Conservation (phyloP, 2,113 vertebrate genomes). For the Cathartes aura region DNA sequence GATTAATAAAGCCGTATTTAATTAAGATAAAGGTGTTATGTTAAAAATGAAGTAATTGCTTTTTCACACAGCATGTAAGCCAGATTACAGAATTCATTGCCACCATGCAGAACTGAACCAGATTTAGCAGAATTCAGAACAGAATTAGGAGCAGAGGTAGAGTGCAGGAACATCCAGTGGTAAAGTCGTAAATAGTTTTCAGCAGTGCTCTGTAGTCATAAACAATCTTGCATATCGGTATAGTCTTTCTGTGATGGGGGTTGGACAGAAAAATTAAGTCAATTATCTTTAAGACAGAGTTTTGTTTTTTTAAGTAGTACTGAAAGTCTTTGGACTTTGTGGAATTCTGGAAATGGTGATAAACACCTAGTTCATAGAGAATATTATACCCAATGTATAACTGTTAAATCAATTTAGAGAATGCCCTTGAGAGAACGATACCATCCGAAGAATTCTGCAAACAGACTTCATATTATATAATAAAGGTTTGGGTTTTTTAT, state of each 20-base stretch:
- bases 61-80: not conserved
- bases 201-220: not conserved
- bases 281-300: not conserved
- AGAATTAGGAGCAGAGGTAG: not conserved
- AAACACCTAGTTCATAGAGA: not conserved
- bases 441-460: not conserved
- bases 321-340: not conserved
- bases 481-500: not conserved
- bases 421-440: not conserved
- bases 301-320: not conserved
- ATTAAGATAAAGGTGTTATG: not conserved
- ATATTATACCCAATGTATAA: not conserved
- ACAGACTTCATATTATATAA: not conserved
- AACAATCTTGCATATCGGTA: fast-evolving
- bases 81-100: not conserved
- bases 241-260: not conserved
- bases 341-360: not conserved
- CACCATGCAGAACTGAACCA: not conserved
- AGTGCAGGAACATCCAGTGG: not conserved
- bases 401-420: not conserved
- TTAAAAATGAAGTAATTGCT: not conserved
- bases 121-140: not conserved
- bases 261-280: not conserved
- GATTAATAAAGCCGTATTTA: not conserved
- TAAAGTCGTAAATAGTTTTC: not conserved